A percentile compares a stretch with the other conserved stretches of the same genome.
phyloP scores from a whole-genome alignment of 1,140 invertebrate genomes.

The Magallana ariakensis region DNA sequence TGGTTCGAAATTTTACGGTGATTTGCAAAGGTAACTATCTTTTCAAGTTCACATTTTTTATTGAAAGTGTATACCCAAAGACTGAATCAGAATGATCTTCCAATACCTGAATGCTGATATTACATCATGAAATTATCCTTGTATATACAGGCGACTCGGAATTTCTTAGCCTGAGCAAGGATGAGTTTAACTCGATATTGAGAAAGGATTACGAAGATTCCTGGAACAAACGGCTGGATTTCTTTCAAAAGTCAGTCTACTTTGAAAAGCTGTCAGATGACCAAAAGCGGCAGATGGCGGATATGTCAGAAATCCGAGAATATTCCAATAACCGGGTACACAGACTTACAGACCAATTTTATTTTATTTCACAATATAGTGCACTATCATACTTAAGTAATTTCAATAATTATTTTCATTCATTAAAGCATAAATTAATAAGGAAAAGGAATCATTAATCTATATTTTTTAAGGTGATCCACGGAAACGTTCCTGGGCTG shows the following conservation, averaged over 20 bases:
- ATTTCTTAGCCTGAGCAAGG: conserved; percentile 58
- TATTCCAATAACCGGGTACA: conserved; percentile 47
- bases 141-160: conserved; percentile 52
- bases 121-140: no score
- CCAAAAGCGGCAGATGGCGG: conserved; percentile 43
- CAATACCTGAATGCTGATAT: no score
- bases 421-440: no score
- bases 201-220: conserved; percentile 53
- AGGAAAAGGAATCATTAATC: no score
- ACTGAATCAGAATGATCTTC: no score
- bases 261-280: conserved; percentile 46
- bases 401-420: no score
- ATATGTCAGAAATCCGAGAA: conserved; percentile 49
- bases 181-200: conserved; percentile 59
- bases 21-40: conserved; percentile 59
- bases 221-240: conserved; percentile 47
- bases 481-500: conserved; percentile 44
- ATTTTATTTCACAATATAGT: no score
- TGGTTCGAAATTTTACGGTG: conserved; percentile 55
- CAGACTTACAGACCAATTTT: no score
- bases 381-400: no score
- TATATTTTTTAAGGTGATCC: conserved; percentile 49
- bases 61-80: no score
- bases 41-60: no score
- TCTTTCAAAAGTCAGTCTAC: conserved; percentile 37